Evolutionary conservation across 1,140 invertebrate genomes (phyloP), one percentile per base, ranked within the genome.

Genomic region (Cherax quadricarinatus): DNA sequence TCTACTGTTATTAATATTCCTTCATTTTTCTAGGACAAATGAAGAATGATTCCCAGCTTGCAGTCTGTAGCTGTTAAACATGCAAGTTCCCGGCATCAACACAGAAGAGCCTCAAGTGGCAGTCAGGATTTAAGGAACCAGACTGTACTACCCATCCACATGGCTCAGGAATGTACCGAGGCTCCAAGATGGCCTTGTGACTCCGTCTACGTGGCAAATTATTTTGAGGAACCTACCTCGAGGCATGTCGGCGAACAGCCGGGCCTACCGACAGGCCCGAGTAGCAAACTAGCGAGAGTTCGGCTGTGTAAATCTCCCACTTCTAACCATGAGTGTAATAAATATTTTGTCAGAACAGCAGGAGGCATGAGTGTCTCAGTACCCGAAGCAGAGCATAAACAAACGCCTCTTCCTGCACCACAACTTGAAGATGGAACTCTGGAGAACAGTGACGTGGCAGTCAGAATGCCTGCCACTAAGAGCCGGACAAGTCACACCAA

Each of bases 361-460:
- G 90, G 90, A 16, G 90, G 90, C 4, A 91, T 91, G 90, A 91
- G 90, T 49, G 62, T 91, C 12, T 78, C 90, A 0, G 60, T 91
- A 21, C 90, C 90, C 53, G 90, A 82, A 41, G 48, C 70, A 3
- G 21, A 41, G 51, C 57, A 41, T 3, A 41, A 88, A 48, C 73
- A 16, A 10, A 24, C 57, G 12, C 10, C 60, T 18, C 84, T 41
- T 7, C 24, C 60, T 30, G 48, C 81, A 14, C 41, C 83, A 5
- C 73, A 81, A 62, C 41, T 62, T 60, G 79, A 53, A 60, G 84
- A 86, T n/a, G 60, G 21, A 21, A 24, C 78, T 24, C 57, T 60
- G 21, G 62, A 75, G 48, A 51, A 24, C 18, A 60, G 18, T 79
- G 41, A 75, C 4, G n/a, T 18, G 14, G 41, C 62, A 75, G 16